These are phyloP conservation scores for Agelastica alni DNA, from an alignment of 2,888 invertebrate genomes.

Conservation along the genomic window DNA sequence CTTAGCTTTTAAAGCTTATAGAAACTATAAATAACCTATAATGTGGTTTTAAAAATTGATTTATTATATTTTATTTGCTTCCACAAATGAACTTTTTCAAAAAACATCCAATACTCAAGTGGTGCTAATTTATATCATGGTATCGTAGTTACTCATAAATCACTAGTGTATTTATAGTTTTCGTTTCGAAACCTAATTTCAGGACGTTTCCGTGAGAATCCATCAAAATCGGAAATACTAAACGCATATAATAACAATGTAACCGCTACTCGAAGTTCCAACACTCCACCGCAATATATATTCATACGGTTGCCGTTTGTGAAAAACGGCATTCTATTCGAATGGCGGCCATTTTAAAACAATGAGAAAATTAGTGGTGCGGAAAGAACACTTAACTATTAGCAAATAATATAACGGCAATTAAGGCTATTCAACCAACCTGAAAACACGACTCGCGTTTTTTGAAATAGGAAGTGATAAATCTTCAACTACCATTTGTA, in stretches of 20 bases:
- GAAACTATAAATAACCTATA: no score
- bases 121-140: no score
- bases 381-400: conserved; percentile 43
- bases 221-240: conserved; percentile 5
- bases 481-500: conserved; percentile 29
- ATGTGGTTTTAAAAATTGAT: no score
- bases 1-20: no score
- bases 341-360: conserved; percentile 38
- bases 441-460: conserved; percentile 39
- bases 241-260: not conserved
- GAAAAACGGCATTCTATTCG: conserved; percentile 15
- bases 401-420: conserved; percentile 46
- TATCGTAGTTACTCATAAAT: no score
- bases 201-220: not conserved
- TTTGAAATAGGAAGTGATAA: conserved; percentile 36
- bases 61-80: no score
- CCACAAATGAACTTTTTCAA: no score
- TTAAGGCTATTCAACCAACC: conserved; percentile 42
- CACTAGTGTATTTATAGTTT: no score
- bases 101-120: no score
- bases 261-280: not conserved
- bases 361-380: conserved; percentile 38
- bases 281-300: not conserved
- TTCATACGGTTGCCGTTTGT: not conserved
- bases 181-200: not conserved